Percentiles rank a stretch among this genome's conserved stretches.
Conservation (phyloP, 2,113 vertebrate genomes). For the Zosterops lateralis region DNA sequence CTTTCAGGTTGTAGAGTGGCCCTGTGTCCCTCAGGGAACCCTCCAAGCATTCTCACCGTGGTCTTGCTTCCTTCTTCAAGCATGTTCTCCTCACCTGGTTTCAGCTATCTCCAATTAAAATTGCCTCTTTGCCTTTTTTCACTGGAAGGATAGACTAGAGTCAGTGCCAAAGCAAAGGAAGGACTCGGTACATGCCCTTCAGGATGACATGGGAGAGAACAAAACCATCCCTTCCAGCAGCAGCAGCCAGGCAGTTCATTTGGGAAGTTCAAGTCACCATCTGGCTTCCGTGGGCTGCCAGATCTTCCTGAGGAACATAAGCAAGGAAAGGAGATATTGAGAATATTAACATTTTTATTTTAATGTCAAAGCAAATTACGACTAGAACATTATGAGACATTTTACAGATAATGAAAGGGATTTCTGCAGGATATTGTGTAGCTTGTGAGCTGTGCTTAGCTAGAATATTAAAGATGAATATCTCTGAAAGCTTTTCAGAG, state of each 20-base stretch:
- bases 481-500: neutral
- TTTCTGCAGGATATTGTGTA: neutral
- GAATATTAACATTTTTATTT: slow-evolving; percentile 32
- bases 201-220: neutral
- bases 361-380: slow-evolving; percentile 38
- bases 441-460: neutral
- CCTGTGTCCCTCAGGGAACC: accelerated
- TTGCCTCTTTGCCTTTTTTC: neutral
- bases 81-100: neutral
- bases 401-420: slow-evolving; percentile 16
- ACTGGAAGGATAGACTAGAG: neutral
- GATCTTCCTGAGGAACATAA: neutral
- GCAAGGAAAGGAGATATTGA: neutral
- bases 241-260: neutral
- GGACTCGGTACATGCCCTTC: neutral
- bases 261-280: slow-evolving; percentile 28
- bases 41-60: neutral
- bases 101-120: neutral
- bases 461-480: neutral
- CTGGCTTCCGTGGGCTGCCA: slow-evolving; percentile 15
- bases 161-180: neutral
- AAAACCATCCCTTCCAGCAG: neutral
- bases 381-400: slow-evolving; percentile 8
- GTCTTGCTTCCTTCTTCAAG: neutral
- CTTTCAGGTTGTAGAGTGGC: neutral